phyloP scores from a whole-genome alignment of 2,797 vertebrate species.

The Pterois miles region DNA sequence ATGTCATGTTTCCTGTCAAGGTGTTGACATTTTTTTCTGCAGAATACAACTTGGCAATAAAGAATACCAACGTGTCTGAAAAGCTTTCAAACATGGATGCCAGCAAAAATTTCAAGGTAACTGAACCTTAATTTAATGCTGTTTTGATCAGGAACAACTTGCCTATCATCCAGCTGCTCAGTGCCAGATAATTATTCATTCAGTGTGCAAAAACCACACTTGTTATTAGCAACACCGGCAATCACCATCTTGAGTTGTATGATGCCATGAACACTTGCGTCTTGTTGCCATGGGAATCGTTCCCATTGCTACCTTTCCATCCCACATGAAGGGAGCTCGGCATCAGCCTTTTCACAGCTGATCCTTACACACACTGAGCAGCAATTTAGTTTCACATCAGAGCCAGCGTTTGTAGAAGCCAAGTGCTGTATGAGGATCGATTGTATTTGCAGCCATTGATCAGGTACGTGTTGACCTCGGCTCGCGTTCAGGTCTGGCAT shows the following conservation, averaged over 20 bases:
- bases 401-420: slow-evolving; percentile 55
- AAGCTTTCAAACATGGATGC: slow-evolving; percentile 15
- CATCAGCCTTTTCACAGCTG: slow-evolving; percentile 62
- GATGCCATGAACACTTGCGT: slow-evolving; percentile 27
- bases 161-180: slow-evolving; percentile 11
- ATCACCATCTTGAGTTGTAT: slow-evolving; percentile 27
- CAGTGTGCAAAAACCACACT: slow-evolving; percentile 23
- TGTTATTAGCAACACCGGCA: slow-evolving; percentile 38
- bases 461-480: slow-evolving; percentile 72
- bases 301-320: slow-evolving; percentile 37
- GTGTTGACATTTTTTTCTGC: not conserved
- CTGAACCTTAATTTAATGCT: slow-evolving; percentile 26
- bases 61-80: not conserved
- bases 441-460: slow-evolving; percentile 79
- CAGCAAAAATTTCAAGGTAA: slow-evolving; percentile 27
- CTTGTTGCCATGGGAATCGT: slow-evolving; percentile 66
- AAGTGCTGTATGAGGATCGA: slow-evolving; percentile 55
- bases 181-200: slow-evolving; percentile 23
- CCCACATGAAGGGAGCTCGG: slow-evolving; percentile 35
- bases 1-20: not conserved
- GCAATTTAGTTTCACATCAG: slow-evolving; percentile 69
- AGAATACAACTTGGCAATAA: slow-evolving; percentile 10
- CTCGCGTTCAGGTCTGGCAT: slow-evolving; percentile 38
- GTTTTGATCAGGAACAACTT: slow-evolving; percentile 32
- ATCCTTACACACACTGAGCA: slow-evolving; percentile 45